These are phyloP conservation scores for Leptonema lineaticorne DNA, from an alignment of 1,140 invertebrate genomes.

Conservation along the genomic window DNA sequence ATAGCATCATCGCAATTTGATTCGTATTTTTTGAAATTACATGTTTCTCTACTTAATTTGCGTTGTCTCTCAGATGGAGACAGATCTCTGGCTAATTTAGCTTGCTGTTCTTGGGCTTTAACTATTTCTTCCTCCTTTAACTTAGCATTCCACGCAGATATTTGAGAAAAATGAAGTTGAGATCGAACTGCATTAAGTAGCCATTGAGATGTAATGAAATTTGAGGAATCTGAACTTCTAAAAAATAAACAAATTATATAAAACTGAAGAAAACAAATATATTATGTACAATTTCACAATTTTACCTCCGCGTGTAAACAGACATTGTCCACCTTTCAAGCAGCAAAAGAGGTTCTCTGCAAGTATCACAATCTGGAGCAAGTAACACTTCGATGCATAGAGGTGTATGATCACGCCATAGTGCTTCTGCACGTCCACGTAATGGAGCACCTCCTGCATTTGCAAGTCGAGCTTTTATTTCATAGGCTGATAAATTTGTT, in stretches of 20 bases:
- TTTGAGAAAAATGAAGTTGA: slow-evolving; percentile 94
- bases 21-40: slow-evolving; percentile 55
- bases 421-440: slow-evolving; percentile 47
- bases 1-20: slow-evolving; percentile 55
- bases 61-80: slow-evolving; percentile 38
- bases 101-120: slow-evolving; percentile 45
- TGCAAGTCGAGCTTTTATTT: slow-evolving; percentile 42
- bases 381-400: slow-evolving; percentile 54
- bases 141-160: slow-evolving; percentile 78
- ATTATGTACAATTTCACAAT: background rate
- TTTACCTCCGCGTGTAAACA: slow-evolving; percentile 48
- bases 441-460: slow-evolving; percentile 46
- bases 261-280: background rate
- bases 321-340: slow-evolving; percentile 54
- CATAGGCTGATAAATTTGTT: slow-evolving; percentile 7
- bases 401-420: slow-evolving; percentile 53
- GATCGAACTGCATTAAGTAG: slow-evolving; percentile 91
- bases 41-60: slow-evolving; percentile 51
- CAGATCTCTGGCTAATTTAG: slow-evolving; percentile 52
- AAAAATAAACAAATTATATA: slow-evolving; percentile 3
- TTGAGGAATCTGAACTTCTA: slow-evolving; percentile 52
- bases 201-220: slow-evolving; percentile 65
- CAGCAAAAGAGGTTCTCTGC: slow-evolving; percentile 46
- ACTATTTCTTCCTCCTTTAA: slow-evolving; percentile 56
- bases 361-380: slow-evolving; percentile 49